Evolutionary conservation across 1,140 invertebrate species (phyloP).

Genomic region (Aphis gossypii): DNA sequence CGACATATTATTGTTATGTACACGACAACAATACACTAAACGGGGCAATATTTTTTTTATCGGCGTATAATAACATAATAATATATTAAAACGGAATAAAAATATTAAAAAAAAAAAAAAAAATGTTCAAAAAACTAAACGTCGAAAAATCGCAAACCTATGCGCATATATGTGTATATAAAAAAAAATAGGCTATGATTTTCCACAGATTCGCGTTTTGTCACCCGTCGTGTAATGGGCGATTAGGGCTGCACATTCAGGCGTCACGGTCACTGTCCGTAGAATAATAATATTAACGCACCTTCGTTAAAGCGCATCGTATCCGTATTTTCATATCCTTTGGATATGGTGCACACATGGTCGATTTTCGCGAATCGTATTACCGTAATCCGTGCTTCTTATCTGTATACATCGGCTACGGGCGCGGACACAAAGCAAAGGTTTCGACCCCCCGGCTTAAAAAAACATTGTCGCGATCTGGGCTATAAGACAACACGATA

Average conservation of each 20-base stretch:
- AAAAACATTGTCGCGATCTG: neutral
- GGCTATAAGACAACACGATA: neutral
- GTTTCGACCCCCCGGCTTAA: neutral
- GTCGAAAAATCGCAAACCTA: neutral
- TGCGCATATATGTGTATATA: no score
- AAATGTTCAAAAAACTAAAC: neutral
- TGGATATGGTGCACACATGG: neutral
- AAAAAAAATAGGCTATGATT: neutral
- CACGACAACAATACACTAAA: constrained; percentile 20
- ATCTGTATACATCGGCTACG: neutral
- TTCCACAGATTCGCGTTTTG: neutral
- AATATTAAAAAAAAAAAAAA: neutral
- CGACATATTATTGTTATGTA: neutral
- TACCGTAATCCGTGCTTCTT: neutral
- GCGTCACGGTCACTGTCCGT: neutral
- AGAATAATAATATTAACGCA: neutral
- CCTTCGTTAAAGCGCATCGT: neutral
- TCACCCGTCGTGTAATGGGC: neutral
- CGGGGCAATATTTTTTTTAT: neutral
- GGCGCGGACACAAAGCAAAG: neutral
- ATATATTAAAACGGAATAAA: constrained; percentile 12
- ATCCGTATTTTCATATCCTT: neutral
- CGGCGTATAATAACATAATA: neutral
- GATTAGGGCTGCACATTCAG: neutral
- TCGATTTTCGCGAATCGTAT: neutral